These are phyloP conservation scores for Apocheima hispidaria DNA, from an alignment of 2,888 invertebrate genomes.

Conservation along the genomic window DNA sequence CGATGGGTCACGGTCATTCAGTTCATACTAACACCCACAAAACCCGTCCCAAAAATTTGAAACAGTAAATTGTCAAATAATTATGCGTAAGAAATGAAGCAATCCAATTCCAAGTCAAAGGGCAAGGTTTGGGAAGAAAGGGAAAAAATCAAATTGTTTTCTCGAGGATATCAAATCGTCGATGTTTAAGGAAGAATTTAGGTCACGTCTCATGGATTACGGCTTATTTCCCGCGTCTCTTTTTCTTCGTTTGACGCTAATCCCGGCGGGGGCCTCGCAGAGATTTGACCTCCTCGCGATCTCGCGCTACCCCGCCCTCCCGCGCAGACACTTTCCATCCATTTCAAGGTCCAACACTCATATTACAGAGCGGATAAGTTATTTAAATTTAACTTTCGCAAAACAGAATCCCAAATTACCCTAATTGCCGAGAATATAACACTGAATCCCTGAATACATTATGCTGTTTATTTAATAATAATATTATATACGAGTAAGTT, in stretches of 20 bases:
- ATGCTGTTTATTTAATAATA: conserved; percentile 33
- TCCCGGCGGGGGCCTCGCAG: conserved; percentile 75
- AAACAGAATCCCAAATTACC: conserved; percentile 23
- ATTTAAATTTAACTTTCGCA: conserved; percentile 26
- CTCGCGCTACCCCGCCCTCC: conserved; percentile 52
- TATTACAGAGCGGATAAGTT: conserved; percentile 8
- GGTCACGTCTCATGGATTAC: conserved; percentile 84
- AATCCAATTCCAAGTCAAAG: conserved; percentile 67
- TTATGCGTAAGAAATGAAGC: conserved; percentile 63
- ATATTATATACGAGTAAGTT: conserved; percentile 29
- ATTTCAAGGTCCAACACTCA: conserved; percentile 59
- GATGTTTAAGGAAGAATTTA: conserved; percentile 82
- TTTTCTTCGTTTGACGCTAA: conserved; percentile 85
- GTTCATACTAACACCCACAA: too few species aligned
- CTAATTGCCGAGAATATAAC: conserved; percentile 25
- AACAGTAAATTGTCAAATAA: conserved; percentile 50
- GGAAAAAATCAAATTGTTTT: conserved; percentile 80
- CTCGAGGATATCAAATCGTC: conserved; percentile 80
- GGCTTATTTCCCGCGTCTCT: conserved; percentile 82
- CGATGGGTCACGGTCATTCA: too few species aligned
- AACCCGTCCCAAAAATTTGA: conserved; percentile 35
- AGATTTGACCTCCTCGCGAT: conserved; percentile 69
- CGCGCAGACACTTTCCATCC: conserved; percentile 50
- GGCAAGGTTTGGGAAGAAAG: conserved; percentile 63
- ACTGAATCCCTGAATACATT: conserved; percentile 33